Evolutionary conservation across 2,113 vertebrate genomes (phyloP).

Genomic region (Ornithorhynchus anatinus): DNA sequence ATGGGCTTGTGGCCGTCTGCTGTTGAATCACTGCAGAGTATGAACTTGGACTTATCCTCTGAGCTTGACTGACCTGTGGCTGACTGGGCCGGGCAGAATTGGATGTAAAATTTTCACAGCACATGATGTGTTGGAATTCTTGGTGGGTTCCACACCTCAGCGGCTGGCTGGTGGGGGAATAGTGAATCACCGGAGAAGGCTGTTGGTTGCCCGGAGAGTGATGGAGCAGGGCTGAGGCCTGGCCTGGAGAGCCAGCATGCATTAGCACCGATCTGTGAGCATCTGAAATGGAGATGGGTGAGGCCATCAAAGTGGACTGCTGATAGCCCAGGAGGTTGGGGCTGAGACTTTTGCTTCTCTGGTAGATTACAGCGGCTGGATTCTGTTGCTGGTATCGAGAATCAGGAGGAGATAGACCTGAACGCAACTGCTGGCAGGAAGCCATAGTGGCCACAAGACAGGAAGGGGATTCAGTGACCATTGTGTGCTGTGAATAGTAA

Average conservation of each 20-base stretch:
- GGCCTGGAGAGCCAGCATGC: conserved; percentile 84
- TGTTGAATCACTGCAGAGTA: conserved; percentile 93
- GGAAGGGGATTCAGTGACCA: conserved; percentile 82
- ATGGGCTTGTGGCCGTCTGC: conserved; percentile 76
- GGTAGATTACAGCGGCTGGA: conserved; percentile 84
- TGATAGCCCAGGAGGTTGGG: conserved; percentile 83
- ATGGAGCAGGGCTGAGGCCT: conserved; percentile 67
- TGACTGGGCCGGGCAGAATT: conserved; percentile 62
- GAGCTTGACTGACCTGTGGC: conserved; percentile 66
- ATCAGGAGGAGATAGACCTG: conserved; percentile 81
- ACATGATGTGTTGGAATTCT: conserved; percentile 87
- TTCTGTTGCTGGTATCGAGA: conserved; percentile 86
- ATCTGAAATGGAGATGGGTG: conserved; percentile 77
- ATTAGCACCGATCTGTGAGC: conserved; percentile 92
- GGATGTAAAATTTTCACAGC: conserved; percentile 83
- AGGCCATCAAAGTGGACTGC: conserved; percentile 69
- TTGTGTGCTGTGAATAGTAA: conserved; percentile 83
- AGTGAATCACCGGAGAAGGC: conserved; percentile 89
- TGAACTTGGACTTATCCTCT: conserved; percentile 71
- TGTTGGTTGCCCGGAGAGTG: conserved; percentile 74
- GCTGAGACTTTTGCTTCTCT: conserved; percentile 85
- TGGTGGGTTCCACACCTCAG: conserved; percentile 81
- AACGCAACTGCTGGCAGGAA: conserved; percentile 87
- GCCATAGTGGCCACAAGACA: conserved; percentile 84
- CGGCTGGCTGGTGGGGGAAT: conserved; percentile 87